Base-by-base conservation (phyloP, 2,888 invertebrate genomes). In the Neoitamus cyanurus region DNA sequence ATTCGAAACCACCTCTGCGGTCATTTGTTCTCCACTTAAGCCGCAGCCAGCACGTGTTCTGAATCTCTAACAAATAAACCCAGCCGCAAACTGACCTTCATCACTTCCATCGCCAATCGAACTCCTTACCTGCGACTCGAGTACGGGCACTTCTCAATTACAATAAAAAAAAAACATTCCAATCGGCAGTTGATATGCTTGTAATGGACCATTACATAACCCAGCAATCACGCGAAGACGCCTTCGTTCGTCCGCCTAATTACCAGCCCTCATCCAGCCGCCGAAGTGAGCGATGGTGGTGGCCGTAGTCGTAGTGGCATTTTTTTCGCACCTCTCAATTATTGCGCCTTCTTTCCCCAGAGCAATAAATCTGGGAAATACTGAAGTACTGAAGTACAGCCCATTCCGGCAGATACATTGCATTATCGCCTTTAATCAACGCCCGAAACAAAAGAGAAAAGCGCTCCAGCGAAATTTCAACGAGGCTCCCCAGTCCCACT, bases 371-470 rank as follows among this genome's bases (percentile, higher is more conserved):
- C 58, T 25, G 58, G 0, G 25, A 58, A 58, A 58, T 58, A 58
- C 9, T 20, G 25, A 58, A 37, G 7, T 34, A 34, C 34, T n/a
- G n/a, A n/a, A 73, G 73, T 75, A 42, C 42, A 75, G n/a, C 42
- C 20, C 75, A 75, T 75, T 75, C 42, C 20, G 4, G 75, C 31
- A 25, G 75, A 75, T 75, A 75, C 25, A 13, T 46, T 42, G 42
- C 75, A 75, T 75, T 75, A 75, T 42, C 75, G 75, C 11, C 46
- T 75, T 75, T 75, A 75, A 75, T 75, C 75, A 37, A 42, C 75
- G 42, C 75, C 75, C 42, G 36, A 42, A 75, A 75, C 75, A 75
- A 75, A 58, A 25, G 75, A 37, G 30, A n/a, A 75, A 75, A 75
- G 25, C 42, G 28, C 75, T 9, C 1, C 42, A 25, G 42, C 11